Percentiles rank a stretch among this genome's conserved stretches.
These are phyloP conservation scores for Chaetorhynchus papuensis DNA, from an alignment of 2,113 vertebrate genomes.

Conservation along the genomic window DNA sequence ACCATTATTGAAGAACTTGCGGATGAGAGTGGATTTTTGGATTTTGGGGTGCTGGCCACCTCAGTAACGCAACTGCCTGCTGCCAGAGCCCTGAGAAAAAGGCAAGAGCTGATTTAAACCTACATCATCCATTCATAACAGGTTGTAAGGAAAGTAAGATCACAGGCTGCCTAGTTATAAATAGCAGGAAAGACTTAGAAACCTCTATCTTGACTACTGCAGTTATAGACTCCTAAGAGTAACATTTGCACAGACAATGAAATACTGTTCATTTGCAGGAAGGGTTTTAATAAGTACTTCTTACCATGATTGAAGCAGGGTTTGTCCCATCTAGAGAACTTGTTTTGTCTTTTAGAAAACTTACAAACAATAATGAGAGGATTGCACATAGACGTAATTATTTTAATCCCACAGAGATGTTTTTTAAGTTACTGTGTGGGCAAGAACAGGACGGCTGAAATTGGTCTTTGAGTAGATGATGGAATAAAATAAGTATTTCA, in stretches of 20 bases:
- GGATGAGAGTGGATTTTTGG: too few relatives aligned
- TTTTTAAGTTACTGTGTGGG: neutral
- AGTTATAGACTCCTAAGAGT: neutral
- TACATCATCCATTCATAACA: neutral
- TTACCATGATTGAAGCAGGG: neutral
- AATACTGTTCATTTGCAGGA: neutral
- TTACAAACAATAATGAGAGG: neutral
- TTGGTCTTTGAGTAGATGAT: neutral
- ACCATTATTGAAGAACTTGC: too few relatives aligned
- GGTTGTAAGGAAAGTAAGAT: neutral
- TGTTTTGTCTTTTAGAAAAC: neutral
- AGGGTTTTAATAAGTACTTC: slow-evolving; percentile 16
- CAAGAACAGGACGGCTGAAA: neutral
- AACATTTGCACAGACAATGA: slow-evolving; percentile 3
- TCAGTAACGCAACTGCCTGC: too few relatives aligned
- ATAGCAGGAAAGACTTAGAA: neutral
- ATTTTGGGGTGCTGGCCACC: too few relatives aligned
- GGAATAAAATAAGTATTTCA: neutral
- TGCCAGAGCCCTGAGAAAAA: too few relatives aligned
- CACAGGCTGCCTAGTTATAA: neutral
- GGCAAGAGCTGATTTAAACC: too few relatives aligned
- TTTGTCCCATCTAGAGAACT: neutral
- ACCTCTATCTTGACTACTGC: neutral
- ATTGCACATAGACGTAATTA: neutral
- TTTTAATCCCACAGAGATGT: slow-evolving; percentile 6